phyloP scores from a whole-genome alignment of 2,797 vertebrate species.

The Enteromius afrohamiltoni region DNA sequence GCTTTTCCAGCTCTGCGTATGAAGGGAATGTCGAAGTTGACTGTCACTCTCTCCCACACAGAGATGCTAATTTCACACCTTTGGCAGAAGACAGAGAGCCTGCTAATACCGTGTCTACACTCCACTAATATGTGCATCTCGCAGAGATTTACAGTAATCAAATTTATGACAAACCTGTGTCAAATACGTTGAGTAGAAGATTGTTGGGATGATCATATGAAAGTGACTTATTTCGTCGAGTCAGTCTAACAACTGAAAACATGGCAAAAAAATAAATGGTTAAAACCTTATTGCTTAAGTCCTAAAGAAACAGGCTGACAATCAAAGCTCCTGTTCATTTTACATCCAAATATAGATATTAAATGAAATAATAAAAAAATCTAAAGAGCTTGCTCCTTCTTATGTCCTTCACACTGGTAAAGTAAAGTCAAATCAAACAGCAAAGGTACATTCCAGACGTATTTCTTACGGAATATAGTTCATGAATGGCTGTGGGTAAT shows the following conservation, averaged over 20 bases:
- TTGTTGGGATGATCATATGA: background rate
- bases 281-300: conserved; percentile 2
- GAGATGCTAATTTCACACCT: conserved; percentile 74
- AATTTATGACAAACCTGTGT: background rate
- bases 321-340: conserved; percentile 12
- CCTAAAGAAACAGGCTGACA: background rate
- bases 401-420: background rate
- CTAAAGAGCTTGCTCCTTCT: background rate
- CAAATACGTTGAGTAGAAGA: background rate
- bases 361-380: background rate
- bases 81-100: conserved; percentile 63
- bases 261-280: background rate
- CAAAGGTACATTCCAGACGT: background rate
- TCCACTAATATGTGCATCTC: conserved; percentile 20
- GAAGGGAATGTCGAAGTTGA: conserved; percentile 81
- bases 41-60: conserved; percentile 74
- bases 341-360: background rate
- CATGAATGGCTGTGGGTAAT: background rate
- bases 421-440: background rate
- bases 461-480: conserved; percentile 1
- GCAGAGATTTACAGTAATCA: background rate
- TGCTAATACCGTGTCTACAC: conserved; percentile 45
- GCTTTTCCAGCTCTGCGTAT: conserved; percentile 60
- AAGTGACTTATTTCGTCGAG: background rate
- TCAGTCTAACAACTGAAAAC: background rate